These are phyloP conservation scores for Dinothrombium tinctorium DNA, from an alignment of 1,140 invertebrate species.

Conservation along the genomic window DNA sequence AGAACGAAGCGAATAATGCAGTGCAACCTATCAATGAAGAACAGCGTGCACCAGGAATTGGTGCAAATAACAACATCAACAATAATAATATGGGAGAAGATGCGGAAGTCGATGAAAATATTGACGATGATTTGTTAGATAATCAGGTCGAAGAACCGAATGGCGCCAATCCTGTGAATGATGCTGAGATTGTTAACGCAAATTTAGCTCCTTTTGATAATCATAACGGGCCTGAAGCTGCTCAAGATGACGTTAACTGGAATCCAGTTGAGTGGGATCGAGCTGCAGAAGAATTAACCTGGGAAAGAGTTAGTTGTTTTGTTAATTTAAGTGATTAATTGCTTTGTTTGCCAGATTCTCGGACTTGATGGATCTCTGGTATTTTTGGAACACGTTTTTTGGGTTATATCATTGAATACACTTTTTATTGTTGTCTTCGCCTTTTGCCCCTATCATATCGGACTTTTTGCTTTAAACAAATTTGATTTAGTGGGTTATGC, in stretches of 20 bases:
- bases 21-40: constrained; percentile 7
- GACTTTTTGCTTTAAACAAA: constrained; percentile 49
- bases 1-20: constrained; percentile 29
- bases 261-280: constrained; percentile 96
- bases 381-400: constrained; percentile 95
- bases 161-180: constrained; percentile 5
- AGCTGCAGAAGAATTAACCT: constrained; percentile 88
- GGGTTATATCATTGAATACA: constrained; percentile 91
- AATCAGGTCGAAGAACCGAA: constrained; percentile 16
- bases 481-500: constrained; percentile 41
- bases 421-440: constrained; percentile 76
- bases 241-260: constrained; percentile 60
- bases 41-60: not conserved
- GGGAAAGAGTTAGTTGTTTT: constrained; percentile 38
- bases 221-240: constrained; percentile 7
- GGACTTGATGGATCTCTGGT: constrained; percentile 89
- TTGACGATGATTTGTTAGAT: constrained; percentile 13
- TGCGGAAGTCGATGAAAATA: constrained; percentile 14
- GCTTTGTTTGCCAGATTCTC: constrained; percentile 35
- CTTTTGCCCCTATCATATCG: constrained; percentile 87
- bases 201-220: not conserved
- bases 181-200: not conserved
- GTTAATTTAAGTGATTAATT: constrained; percentile 6
- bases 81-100: constrained; percentile 18
- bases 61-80: constrained; percentile 3